These are phyloP conservation scores for Theodoxus fluviatilis DNA, from an alignment of 2,888 invertebrate genomes.

Conservation along the genomic window DNA sequence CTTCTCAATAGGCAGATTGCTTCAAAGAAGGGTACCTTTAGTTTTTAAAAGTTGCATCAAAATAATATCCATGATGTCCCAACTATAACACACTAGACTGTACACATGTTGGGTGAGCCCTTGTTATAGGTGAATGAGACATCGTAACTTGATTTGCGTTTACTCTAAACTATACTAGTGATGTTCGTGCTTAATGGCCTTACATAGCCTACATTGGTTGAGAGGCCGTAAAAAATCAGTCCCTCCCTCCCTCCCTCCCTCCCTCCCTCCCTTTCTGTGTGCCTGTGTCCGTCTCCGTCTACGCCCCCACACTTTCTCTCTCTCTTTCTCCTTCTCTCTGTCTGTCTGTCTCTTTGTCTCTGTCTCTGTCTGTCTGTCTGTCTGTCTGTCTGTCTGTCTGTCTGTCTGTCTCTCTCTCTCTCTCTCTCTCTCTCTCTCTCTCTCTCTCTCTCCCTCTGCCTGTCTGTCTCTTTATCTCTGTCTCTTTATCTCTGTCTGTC, in stretches of 20 bases:
- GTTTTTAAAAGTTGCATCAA: no score
- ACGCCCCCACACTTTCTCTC: not conserved
- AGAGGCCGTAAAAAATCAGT: no score
- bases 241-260: constrained; percentile 1
- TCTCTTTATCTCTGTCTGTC: not conserved
- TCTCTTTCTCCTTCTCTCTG: not conserved
- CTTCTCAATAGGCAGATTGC: no score
- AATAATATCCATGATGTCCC: no score
- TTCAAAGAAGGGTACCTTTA: no score
- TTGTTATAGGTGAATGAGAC: no score
- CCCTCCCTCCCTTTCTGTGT: not conserved
- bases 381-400: not conserved
- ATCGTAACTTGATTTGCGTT: no score
- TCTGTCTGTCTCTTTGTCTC: not conserved
- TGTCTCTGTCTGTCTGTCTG: not conserved
- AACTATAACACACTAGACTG: no score
- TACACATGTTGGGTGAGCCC: no score
- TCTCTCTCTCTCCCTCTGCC: not conserved
- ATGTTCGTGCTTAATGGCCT: no score
- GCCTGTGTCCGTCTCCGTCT: not conserved
- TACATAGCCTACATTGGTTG: no score
- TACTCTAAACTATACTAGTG: no score
- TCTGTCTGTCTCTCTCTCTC: not conserved
- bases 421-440: not conserved
- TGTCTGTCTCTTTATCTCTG: not conserved